Evolutionary conservation across 2,113 vertebrate species (phyloP).

Genomic region (Chionodraco myersi): DNA sequence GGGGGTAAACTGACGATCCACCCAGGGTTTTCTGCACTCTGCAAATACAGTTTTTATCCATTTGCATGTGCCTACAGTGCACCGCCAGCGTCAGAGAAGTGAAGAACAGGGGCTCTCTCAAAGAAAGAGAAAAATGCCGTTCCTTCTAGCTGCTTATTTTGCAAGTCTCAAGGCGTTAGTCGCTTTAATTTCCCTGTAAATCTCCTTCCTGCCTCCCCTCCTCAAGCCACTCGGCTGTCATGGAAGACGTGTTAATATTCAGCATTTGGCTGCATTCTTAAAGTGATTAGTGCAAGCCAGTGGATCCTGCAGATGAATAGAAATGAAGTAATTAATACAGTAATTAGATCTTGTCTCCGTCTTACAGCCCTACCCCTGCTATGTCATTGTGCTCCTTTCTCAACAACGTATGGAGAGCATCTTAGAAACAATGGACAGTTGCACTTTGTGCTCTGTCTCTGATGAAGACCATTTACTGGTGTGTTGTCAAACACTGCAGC

Average conservation of each 20-base stretch:
- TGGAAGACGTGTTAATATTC: conserved; percentile 79
- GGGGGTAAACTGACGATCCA: conserved; percentile 43
- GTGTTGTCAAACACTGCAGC: conserved; percentile 37
- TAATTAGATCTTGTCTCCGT: conserved; percentile 72
- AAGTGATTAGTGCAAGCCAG: conserved; percentile 75
- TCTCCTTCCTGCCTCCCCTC: conserved; percentile 58
- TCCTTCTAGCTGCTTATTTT: conserved; percentile 36
- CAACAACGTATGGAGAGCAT: conserved; percentile 13
- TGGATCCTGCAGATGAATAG: conserved; percentile 74
- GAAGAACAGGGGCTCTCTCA: conserved; percentile 41
- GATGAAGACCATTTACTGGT: conserved; percentile 8
- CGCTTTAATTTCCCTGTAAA: conserved; percentile 69
- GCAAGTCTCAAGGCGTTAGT: conserved; percentile 53
- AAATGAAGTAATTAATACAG: conserved; percentile 81
- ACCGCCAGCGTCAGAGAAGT: conserved; percentile 31
- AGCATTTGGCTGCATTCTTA: conserved; percentile 73
- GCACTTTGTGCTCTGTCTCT: conserved; percentile 22
- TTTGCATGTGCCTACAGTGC: conserved; percentile 44
- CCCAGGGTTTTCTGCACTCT: conserved; percentile 28
- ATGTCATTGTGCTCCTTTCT: conserved; percentile 54
- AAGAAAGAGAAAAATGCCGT: conserved; percentile 23
- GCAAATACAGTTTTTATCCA: conserved; percentile 24
- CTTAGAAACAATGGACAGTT: conserved; percentile 25
- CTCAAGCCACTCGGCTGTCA: conserved; percentile 56
- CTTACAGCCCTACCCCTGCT: conserved; percentile 56